These are phyloP conservation scores for Pherbina coryleti DNA, from an alignment of 2,888 invertebrate genomes.

Conservation along the genomic window DNA sequence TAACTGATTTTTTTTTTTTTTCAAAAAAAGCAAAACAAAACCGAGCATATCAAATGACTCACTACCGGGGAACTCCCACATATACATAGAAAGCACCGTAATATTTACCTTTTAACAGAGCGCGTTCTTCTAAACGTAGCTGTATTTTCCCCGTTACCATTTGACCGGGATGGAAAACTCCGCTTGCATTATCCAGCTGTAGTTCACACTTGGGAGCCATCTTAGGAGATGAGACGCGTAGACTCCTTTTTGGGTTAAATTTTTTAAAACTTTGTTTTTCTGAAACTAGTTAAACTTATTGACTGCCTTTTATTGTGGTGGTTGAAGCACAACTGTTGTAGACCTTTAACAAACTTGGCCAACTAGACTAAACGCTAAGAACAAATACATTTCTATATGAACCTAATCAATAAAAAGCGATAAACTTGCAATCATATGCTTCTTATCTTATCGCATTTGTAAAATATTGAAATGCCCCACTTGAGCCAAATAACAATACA, in stretches of 20 bases:
- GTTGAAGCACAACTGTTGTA: neutral
- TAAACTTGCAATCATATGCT: neutral
- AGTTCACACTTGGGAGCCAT: conserved; percentile 49
- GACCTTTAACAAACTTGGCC: neutral
- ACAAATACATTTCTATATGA: neutral
- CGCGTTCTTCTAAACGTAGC: conserved; percentile 50
- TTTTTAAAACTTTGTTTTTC: neutral
- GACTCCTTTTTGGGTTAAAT: neutral
- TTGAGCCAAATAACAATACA: no score
- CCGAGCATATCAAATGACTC: neutral
- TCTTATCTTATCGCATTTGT: conserved; percentile 1
- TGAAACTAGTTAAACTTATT: neutral
- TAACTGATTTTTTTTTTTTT: no score
- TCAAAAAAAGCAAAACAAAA: neutral
- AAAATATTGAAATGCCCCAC: no score
- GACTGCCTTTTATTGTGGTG: neutral
- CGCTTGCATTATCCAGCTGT: conserved; percentile 53
- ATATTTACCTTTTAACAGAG: conserved; percentile 58
- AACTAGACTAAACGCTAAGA: neutral
- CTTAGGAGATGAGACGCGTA: neutral
- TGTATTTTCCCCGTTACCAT: conserved; percentile 54
- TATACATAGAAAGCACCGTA: neutral
- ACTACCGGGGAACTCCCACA: neutral
- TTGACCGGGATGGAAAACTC: conserved; percentile 58
- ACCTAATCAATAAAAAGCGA: neutral